These are phyloP conservation scores for Drosophila nebulosa DNA, from an alignment of 1,140 invertebrate species.

Conservation along the genomic window DNA sequence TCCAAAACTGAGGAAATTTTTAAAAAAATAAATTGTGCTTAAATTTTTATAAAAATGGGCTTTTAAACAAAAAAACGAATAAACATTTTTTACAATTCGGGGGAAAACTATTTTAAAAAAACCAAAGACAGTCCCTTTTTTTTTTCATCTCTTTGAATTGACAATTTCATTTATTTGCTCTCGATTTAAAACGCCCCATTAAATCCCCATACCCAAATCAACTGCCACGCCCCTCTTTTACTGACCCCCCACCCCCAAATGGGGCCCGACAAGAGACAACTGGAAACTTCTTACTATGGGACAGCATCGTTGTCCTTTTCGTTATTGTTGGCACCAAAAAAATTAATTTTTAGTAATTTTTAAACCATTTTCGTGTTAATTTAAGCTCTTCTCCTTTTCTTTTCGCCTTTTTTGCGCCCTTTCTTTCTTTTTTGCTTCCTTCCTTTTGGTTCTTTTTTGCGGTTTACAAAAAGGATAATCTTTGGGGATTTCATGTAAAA, in stretches of 20 bases:
- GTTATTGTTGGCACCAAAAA: conserved; percentile 43
- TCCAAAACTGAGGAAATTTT: conserved; percentile 48
- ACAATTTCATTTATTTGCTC: conserved; percentile 77
- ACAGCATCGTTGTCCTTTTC: conserved; percentile 10
- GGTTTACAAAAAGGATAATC: background rate
- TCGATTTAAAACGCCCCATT: conserved; percentile 70
- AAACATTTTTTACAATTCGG: background rate
- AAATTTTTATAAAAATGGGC: background rate
- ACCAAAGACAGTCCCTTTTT: conserved; percentile 5
- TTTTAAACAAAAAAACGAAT: background rate
- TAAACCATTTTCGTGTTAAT: conserved; percentile 80
- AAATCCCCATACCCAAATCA: conserved; percentile 72
- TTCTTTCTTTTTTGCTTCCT: conserved; percentile 1
- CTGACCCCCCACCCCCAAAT: conserved; percentile 14
- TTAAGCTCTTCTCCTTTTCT: conserved; percentile 70
- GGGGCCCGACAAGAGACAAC: background rate
- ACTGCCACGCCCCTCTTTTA: conserved; percentile 57
- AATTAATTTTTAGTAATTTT: conserved; percentile 80
- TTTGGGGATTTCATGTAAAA: too few species aligned
- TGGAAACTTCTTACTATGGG: conserved; percentile 57
- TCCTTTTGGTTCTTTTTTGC: background rate
- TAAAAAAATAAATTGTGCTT: conserved; percentile 49
- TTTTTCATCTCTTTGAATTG: conserved; percentile 46
- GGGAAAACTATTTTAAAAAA: background rate
- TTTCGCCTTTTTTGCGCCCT: conserved; percentile 25